Evolutionary conservation across 2,797 vertebrate species (phyloP), one percentile per base, ranked within the genome.

Genomic region (Alcedo atthis): DNA sequence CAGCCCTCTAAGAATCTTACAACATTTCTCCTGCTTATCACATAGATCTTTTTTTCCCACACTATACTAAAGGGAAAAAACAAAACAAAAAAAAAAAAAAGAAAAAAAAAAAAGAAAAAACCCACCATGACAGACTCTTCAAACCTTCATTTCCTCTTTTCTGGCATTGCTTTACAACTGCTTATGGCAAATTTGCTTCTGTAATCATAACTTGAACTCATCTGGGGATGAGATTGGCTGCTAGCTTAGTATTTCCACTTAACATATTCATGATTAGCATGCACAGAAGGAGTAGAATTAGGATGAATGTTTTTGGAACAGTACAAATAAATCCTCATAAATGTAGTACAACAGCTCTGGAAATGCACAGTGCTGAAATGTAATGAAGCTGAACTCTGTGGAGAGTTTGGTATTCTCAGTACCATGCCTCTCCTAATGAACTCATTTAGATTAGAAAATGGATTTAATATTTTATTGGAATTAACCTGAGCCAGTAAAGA

Each of bases 361-460:
- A 98, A 98, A 98, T 91, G 95, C 97, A 97, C 95, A 96, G 96
- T 93, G 94, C 88, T 88, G 96, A 97, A 97, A 98, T 87, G 97
- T 98, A 98, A 98, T 98, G 98, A 98, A 98, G 97, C 97, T 95
- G 97, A 98, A 97, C 96, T 98, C 98, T 98, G 93, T 82, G 92
- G 97, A 98, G 97, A 98, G 95, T 97, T 97, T 97, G 97, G 94
- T 98, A 98, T 98, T 98, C 97, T 98, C 97, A 97, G 95, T 96
- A 97, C 96, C 96, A 94, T 97, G 95, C 97, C 96, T 98, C 95
- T 97, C 97, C 97, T 98, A 98, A 98, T 98, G 97, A 98, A 98
- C 98, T 98, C 97, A 98, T 98, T 98, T 98, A 98, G 97, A 98
- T 98, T 98, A 98, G 97, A 98, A 98, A 98, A 98, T 98, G 97